Percentiles rank a stretch among this genome's conserved stretches.
Evolutionary conservation across 2,113 vertebrate species (phyloP).

Genomic region (Talpa occidentalis): DNA sequence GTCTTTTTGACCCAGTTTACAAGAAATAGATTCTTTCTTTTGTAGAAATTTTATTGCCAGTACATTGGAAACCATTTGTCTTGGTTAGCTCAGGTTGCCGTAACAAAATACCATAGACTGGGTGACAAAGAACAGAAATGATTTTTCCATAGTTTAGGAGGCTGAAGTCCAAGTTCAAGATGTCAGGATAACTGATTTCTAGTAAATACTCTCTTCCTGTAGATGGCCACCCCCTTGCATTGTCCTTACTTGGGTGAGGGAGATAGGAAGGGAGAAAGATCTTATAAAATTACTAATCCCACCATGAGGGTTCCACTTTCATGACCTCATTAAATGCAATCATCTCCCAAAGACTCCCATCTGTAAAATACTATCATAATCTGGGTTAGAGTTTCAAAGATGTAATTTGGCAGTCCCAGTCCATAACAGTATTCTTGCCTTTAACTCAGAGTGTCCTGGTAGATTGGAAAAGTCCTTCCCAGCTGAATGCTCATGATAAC

Average conservation of each 20-base stretch:
- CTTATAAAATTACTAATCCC: background rate
- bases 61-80: background rate
- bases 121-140: too few species aligned
- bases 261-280: background rate
- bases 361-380: background rate
- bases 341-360: background rate
- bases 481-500: background rate
- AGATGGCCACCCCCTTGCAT: background rate
- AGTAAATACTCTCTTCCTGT: background rate
- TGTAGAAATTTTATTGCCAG: background rate
- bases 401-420: too few species aligned
- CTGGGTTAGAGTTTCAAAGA: background rate
- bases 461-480: background rate
- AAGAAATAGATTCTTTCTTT: background rate
- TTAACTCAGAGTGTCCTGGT: background rate
- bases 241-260: background rate
- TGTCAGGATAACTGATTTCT: background rate
- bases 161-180: background rate
- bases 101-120: too few species aligned
- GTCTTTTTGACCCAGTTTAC: background rate
- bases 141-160: too few species aligned
- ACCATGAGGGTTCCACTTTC: background rate
- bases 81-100: too few species aligned
- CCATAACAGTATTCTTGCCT: background rate
- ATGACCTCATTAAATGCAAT: too few species aligned